A percentile compares a stretch with the other conserved stretches of the same genome.
These are phyloP conservation scores for Mormyrus iriodes DNA, from an alignment of 2,113 vertebrate genomes.

Conservation along the genomic window DNA sequence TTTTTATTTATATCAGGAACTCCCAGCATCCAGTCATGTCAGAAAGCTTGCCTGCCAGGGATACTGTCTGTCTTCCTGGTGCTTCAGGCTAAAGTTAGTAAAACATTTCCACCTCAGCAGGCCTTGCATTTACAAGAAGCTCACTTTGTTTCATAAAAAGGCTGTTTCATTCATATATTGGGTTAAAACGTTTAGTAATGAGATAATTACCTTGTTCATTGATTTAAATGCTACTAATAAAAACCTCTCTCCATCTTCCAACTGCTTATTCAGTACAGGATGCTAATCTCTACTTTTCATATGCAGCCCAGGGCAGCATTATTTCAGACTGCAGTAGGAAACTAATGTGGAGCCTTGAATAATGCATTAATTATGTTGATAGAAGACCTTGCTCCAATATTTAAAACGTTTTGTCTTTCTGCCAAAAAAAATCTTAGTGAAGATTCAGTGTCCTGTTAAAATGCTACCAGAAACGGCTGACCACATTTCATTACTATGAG, in stretches of 20 bases:
- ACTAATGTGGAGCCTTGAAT: neutral
- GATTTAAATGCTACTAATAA: neutral
- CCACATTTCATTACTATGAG: neutral
- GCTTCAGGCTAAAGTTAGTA: neutral
- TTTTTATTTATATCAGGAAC: neutral
- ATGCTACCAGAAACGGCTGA: slow-evolving; percentile 3
- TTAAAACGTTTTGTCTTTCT: neutral
- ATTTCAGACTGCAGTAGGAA: neutral
- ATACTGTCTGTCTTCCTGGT: neutral
- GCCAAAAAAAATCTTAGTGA: neutral
- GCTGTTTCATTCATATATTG: neutral
- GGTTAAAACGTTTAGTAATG: neutral
- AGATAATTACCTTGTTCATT: neutral
- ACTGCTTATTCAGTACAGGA: neutral
- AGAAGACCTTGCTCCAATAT: neutral
- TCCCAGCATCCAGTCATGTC: neutral
- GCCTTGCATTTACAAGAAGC: neutral
- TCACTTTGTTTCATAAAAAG: neutral
- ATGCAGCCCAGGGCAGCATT: neutral
- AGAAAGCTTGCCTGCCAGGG: neutral
- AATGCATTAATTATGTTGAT: neutral
- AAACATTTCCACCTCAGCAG: neutral
- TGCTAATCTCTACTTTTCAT: neutral
- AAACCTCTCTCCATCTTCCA: neutral
- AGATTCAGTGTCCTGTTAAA: neutral